Evolutionary conservation across 2,888 invertebrate genomes (phyloP).

Genomic region (Bruchidius siliquastri): DNA sequence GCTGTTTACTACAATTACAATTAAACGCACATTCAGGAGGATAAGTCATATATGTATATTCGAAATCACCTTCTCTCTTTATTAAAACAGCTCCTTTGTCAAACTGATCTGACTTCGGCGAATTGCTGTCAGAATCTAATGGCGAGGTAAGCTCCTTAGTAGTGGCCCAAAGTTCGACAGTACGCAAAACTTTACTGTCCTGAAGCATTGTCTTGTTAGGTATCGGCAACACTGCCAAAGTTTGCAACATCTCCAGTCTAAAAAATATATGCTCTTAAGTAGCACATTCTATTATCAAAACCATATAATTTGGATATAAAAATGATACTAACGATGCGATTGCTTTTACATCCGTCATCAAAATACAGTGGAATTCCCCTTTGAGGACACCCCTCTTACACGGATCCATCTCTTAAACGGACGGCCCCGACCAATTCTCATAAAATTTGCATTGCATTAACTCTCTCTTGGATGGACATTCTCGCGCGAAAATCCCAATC

Average conservation of each 20-base stretch:
- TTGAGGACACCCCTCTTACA: too few relatives aligned
- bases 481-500: too few relatives aligned
- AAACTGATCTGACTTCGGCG: slow-evolving; percentile 32
- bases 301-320: slow-evolving; percentile 15
- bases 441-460: too few relatives aligned
- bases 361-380: too few relatives aligned
- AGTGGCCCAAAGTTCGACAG: slow-evolving; percentile 79
- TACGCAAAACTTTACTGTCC: slow-evolving; percentile 83
- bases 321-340: too few relatives aligned
- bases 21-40: too few relatives aligned
- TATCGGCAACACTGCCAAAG: slow-evolving; percentile 81
- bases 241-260: slow-evolving; percentile 72
- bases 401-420: too few relatives aligned
- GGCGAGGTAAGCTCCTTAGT: slow-evolving; percentile 42
- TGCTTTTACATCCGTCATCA: too few relatives aligned
- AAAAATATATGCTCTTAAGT: slow-evolving; percentile 10
- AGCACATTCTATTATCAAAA: not conserved
- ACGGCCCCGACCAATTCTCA: too few relatives aligned
- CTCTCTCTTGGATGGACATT: too few relatives aligned
- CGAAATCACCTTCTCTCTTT: slow-evolving; percentile 4
- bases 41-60: too few relatives aligned
- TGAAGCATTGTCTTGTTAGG: slow-evolving; percentile 89
- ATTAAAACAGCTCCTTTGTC: slow-evolving; percentile 7
- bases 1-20: too few relatives aligned
- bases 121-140: slow-evolving; percentile 44